These are phyloP conservation scores for Amiota mariae DNA, from an alignment of 2,888 invertebrate species.

Conservation along the genomic window DNA sequence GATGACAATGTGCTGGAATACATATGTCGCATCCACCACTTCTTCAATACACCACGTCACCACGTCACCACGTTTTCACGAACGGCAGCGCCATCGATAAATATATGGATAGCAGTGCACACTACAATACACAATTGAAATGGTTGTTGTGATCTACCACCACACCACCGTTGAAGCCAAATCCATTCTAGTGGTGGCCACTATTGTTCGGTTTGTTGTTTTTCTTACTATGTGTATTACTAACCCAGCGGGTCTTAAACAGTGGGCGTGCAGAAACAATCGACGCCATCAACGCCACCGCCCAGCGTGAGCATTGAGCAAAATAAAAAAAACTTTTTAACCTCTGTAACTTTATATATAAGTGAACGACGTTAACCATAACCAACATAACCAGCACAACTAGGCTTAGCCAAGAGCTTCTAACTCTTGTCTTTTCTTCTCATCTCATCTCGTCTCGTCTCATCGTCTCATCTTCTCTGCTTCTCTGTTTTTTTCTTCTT, in stretches of 20 bases:
- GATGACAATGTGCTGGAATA: constrained; percentile 63
- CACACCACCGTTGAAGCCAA: too few relatives aligned
- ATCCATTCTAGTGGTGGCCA: too few relatives aligned
- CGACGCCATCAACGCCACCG: constrained; percentile 41
- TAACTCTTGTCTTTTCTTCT: not conserved
- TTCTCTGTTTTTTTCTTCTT: too few relatives aligned
- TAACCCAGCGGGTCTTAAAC: not conserved
- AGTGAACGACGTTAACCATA: constrained; percentile 8
- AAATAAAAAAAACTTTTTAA: too few relatives aligned
- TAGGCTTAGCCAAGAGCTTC: not conserved
- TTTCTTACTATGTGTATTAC: not conserved
- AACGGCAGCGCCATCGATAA: not conserved
- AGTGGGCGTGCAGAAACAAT: not conserved
- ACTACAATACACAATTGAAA: too few relatives aligned
- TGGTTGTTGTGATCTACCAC: too few relatives aligned
- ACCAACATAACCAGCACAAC: constrained; percentile 4
- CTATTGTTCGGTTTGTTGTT: not conserved
- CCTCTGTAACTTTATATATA: too few relatives aligned
- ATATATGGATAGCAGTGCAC: too few relatives aligned
- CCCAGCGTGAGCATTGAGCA: constrained; percentile 12
- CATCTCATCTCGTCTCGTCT: not conserved
- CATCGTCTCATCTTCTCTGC: too few relatives aligned
- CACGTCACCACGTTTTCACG: not conserved
- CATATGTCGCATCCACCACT: constrained; percentile 60
- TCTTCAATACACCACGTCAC: constrained; percentile 37